phyloP scores from a whole-genome alignment of 2,797 vertebrate genomes.

The Hippopotamyrus pictus region DNA sequence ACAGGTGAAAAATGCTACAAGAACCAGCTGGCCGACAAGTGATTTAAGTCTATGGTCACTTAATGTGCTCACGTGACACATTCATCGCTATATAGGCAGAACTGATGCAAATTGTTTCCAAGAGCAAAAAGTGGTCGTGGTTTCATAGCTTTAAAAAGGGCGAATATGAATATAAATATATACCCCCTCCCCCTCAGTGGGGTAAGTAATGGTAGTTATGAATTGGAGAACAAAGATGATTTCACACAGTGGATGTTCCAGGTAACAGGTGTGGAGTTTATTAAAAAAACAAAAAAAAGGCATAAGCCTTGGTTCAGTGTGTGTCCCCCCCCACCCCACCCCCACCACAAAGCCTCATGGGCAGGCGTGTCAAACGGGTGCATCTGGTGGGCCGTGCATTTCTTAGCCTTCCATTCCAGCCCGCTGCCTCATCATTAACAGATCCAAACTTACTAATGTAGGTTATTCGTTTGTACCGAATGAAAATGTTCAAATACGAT shows the following conservation, averaged over 20 bases:
- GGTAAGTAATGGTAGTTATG: neutral
- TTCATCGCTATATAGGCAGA: neutral
- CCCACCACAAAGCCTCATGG: neutral
- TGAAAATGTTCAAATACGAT: neutral
- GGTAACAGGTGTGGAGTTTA: constrained; percentile 7
- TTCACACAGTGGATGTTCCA: constrained; percentile 4
- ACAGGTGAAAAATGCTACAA: neutral
- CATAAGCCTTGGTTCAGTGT: neutral
- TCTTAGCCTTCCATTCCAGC: neutral
- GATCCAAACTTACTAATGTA: neutral
- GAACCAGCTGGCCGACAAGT: neutral
- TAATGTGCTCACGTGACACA: neutral
- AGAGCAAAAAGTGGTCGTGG: neutral
- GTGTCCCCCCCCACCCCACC: neutral
- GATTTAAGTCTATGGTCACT: neutral
- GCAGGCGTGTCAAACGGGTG: neutral
- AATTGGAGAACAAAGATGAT: neutral
- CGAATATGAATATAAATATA: neutral
- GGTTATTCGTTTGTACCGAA: neutral
- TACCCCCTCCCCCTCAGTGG: neutral
- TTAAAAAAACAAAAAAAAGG: neutral
- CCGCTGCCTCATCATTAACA: neutral
- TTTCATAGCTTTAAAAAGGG: neutral
- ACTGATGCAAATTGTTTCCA: neutral
- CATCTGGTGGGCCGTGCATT: neutral